These are phyloP conservation scores for Sepiola atlantica DNA, from an alignment of 2,888 invertebrate genomes.

Conservation along the genomic window DNA sequence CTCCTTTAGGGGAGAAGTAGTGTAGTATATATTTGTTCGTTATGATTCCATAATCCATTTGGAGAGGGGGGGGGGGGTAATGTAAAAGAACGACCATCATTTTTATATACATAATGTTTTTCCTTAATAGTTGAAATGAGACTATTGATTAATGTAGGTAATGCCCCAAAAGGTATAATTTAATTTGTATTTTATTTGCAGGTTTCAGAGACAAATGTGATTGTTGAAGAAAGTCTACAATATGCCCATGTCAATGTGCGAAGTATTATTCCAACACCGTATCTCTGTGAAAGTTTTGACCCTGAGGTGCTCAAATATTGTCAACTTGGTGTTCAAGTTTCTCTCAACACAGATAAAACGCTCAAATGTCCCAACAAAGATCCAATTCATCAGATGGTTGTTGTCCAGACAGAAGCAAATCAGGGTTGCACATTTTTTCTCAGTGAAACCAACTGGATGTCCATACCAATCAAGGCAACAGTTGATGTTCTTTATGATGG, in stretches of 20 bases:
- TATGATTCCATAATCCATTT: too few species aligned
- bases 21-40: too few species aligned
- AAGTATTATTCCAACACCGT: conserved; percentile 22
- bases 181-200: not conserved
- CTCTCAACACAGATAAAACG: not conserved
- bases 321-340: not conserved
- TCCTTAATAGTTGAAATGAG: too few species aligned
- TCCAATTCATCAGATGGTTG: conserved; percentile 10
- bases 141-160: too few species aligned
- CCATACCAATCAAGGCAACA: conserved; percentile 44
- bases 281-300: not conserved
- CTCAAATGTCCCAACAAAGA: not conserved
- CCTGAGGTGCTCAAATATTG: not conserved
- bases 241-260: not conserved
- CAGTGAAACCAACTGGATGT: not conserved
- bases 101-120: too few species aligned
- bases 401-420: not conserved
- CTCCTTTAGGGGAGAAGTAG: too few species aligned
- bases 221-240: not conserved
- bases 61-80: too few species aligned
- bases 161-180: too few species aligned
- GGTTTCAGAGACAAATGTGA: not conserved
- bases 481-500: conserved; percentile 47
- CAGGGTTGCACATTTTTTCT: not conserved
- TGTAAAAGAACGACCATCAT: too few species aligned